These are phyloP conservation scores for Pollenia labialis DNA, from an alignment of 2,888 invertebrate genomes.

Conservation along the genomic window DNA sequence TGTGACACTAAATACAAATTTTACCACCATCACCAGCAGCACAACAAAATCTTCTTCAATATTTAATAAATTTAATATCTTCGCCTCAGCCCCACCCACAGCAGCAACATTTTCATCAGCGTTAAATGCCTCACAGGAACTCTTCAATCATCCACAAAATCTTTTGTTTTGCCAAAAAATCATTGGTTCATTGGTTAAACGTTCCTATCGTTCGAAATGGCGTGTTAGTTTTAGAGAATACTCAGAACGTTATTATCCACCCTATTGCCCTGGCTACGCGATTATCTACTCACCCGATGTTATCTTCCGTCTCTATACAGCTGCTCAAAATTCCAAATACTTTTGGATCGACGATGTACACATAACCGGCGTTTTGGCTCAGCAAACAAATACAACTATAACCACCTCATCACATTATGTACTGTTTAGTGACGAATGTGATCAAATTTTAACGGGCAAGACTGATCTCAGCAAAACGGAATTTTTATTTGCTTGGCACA, in stretches of 20 bases:
- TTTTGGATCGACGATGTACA: slow-evolving; percentile 95
- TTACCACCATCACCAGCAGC: slow-evolving; percentile 20
- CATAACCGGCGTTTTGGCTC: slow-evolving; percentile 88
- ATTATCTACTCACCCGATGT: slow-evolving; percentile 88
- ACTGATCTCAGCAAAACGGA: slow-evolving; percentile 77
- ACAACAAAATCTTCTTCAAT: slow-evolving; percentile 51
- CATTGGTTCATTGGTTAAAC: slow-evolving; percentile 85
- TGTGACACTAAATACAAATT: slow-evolving; percentile 43
- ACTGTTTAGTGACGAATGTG: slow-evolving; percentile 76
- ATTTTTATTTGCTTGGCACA: slow-evolving; percentile 83
- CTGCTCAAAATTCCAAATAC: slow-evolving; percentile 87
- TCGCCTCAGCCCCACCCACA: slow-evolving; percentile 19
- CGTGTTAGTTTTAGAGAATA: slow-evolving; percentile 89
- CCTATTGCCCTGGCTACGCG: slow-evolving; percentile 90
- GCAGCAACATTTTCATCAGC: slow-evolving; percentile 57
- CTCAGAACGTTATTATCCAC: slow-evolving; percentile 87
- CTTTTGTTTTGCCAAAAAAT: slow-evolving; percentile 88
- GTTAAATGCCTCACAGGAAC: slow-evolving; percentile 63
- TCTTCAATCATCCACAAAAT: slow-evolving; percentile 83
- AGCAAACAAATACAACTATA: slow-evolving; percentile 85
- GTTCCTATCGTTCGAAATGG: slow-evolving; percentile 90
- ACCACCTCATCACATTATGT: slow-evolving; percentile 80
- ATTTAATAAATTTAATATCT: slow-evolving; percentile 57
- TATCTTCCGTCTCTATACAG: slow-evolving; percentile 85
- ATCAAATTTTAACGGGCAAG: slow-evolving; percentile 77